A percentile compares a stretch with the other conserved stretches of the same genome.
phyloP scores from a whole-genome alignment of 2,113 vertebrate species.

The Syngnathus floridae region DNA sequence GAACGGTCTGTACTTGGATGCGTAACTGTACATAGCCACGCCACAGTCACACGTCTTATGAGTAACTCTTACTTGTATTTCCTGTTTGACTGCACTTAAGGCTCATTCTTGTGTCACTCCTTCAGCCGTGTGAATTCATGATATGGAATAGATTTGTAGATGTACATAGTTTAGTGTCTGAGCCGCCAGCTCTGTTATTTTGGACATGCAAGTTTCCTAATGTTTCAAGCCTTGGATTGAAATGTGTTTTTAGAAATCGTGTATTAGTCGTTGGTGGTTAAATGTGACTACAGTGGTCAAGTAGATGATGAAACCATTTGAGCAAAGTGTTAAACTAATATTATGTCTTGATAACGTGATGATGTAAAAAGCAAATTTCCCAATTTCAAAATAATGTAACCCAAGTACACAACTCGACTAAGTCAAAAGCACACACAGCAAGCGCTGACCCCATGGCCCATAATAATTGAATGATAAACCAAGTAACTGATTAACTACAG shows the following conservation, averaged over 20 bases:
- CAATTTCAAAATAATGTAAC: neutral
- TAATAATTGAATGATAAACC: conserved; percentile 21
- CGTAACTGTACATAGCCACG: conserved; percentile 26
- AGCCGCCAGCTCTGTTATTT: neutral
- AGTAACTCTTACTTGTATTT: conserved; percentile 56
- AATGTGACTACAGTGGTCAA: neutral
- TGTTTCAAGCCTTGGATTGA: neutral
- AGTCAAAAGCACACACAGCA: conserved; percentile 5
- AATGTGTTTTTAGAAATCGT: neutral
- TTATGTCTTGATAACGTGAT: neutral
- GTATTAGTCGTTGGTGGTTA: neutral
- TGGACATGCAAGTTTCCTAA: neutral
- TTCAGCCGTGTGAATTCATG: conserved; percentile 13
- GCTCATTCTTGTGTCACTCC: conserved; percentile 48
- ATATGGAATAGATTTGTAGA: conserved; percentile 10
- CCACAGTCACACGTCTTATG: conserved; percentile 31
- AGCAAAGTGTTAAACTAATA: neutral
- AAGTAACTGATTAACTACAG: conserved; percentile 38
- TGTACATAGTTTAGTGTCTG: conserved; percentile 13
- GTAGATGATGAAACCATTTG: neutral
- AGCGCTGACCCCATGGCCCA: conserved; percentile 7
- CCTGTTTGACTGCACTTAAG: conserved; percentile 54
- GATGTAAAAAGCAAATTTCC: neutral
- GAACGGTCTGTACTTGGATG: neutral
- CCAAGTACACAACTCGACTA: neutral